These are phyloP conservation scores for Euphysa ruthae DNA, from an alignment of 30 jellyfish, hydroid and myxozoan species.

Conservation along the genomic window DNA sequence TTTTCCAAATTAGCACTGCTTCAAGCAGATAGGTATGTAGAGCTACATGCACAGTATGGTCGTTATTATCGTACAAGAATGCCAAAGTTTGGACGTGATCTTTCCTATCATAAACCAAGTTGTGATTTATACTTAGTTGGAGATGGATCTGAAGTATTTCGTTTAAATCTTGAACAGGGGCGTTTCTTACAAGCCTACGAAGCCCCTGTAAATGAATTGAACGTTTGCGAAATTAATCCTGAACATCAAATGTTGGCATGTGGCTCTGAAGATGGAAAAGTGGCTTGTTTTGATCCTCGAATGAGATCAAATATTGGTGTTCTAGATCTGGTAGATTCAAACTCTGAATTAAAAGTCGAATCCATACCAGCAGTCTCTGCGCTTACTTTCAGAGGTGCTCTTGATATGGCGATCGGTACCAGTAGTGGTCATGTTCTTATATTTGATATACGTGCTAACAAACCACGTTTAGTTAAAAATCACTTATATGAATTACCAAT, in stretches of 20 bases:
- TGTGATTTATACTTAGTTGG: constrained; percentile 93
- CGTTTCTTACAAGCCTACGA: constrained; percentile 67
- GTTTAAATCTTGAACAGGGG: constrained; percentile 93
- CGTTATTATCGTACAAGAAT: constrained; percentile 96
- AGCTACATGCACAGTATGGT: constrained; percentile 95
- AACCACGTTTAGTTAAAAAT: constrained; percentile 75
- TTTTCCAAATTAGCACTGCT: constrained; percentile 74
- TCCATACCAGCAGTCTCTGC: constrained; percentile 73
- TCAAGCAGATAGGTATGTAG: constrained; percentile 87
- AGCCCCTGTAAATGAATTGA: constrained; percentile 51
- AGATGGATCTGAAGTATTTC: constrained; percentile 76
- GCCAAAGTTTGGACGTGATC: constrained; percentile 97
- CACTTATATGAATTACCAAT: constrained; percentile 80
- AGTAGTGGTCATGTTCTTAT: constrained; percentile 71
- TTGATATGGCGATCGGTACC: constrained; percentile 86
- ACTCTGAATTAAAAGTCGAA: constrained; percentile 4
- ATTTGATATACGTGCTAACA: constrained; percentile 71
- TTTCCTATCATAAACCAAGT: constrained; percentile 70
- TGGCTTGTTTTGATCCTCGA: constrained; percentile 89
- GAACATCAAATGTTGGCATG: constrained; percentile 77
- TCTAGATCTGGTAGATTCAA: constrained; percentile 40
- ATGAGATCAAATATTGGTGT: constrained; percentile 44
- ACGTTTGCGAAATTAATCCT: constrained; percentile 76
- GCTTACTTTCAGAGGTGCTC: constrained; percentile 54
- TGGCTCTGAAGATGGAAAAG: constrained; percentile 82